Conservation (phyloP, 1,140 invertebrate species). For the Zophobas atratus region DNA sequence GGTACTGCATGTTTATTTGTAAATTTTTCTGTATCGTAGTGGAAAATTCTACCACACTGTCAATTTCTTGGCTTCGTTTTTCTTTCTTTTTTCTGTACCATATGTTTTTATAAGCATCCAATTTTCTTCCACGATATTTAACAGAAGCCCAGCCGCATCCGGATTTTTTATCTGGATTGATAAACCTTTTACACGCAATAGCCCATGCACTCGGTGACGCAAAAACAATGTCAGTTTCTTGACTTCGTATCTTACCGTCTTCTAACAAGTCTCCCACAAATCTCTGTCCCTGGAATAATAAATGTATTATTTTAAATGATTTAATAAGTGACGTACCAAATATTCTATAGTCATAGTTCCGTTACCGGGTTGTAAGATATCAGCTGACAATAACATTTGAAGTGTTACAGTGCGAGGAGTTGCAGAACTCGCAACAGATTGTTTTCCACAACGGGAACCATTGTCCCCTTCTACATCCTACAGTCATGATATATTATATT, state of each 20-base stretch:
- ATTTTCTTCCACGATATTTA: constrained; percentile 87
- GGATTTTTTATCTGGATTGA: constrained; percentile 92
- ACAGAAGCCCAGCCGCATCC: constrained; percentile 93
- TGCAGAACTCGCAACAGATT: constrained; percentile 60
- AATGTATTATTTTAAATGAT: constrained; percentile 48
- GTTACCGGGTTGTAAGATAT: constrained; percentile 85
- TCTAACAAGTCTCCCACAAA: constrained; percentile 89
- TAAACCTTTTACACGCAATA: constrained; percentile 90
- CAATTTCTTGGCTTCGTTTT: constrained; percentile 57
- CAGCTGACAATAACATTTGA: constrained; percentile 85
- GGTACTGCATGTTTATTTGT: constrained; percentile 68
- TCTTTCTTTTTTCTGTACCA: constrained; percentile 84
- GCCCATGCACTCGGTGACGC: constrained; percentile 94
- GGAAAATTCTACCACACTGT: constrained; percentile 66
- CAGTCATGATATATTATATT: neutral
- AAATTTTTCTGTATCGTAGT: constrained; percentile 63
- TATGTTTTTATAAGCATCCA: constrained; percentile 89
- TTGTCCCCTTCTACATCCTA: constrained; percentile 72
- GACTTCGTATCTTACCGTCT: constrained; percentile 91
- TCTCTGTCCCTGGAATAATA: constrained; percentile 80
- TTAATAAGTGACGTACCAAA: constrained; percentile 73
- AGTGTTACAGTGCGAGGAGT: constrained; percentile 85
- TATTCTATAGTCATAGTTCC: constrained; percentile 91
- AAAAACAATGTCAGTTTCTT: constrained; percentile 90
- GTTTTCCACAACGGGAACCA: constrained; percentile 68